Conservation (phyloP, 2,113 vertebrate species). For the Tonatia bakeri region DNA sequence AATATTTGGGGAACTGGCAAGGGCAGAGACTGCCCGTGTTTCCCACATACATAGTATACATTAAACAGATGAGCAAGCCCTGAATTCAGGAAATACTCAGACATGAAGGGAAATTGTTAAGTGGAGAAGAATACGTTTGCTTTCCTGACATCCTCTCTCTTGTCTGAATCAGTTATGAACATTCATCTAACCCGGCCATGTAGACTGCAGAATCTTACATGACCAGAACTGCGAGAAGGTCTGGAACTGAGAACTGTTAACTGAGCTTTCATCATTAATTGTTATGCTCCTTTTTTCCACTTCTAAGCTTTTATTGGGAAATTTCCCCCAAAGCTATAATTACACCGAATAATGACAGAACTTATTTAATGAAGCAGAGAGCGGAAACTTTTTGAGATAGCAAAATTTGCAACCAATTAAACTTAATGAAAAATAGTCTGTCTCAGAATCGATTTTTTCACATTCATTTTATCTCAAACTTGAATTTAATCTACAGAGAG, state of each 20-base stretch:
- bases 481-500: constrained; percentile 56
- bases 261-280: constrained; percentile 57
- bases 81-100: constrained; percentile 42
- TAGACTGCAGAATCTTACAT: background rate
- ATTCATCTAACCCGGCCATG: background rate
- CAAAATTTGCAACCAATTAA: constrained; percentile 60
- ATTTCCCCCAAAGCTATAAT: constrained; percentile 62
- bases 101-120: constrained; percentile 14
- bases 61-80: background rate
- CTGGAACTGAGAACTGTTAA: constrained; percentile 44
- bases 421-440: constrained; percentile 59
- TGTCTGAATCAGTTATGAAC: constrained; percentile 35
- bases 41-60: background rate
- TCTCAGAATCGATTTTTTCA: constrained; percentile 41
- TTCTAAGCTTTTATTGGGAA: constrained; percentile 46
- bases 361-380: constrained; percentile 54
- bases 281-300: background rate
- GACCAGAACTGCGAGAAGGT: background rate
- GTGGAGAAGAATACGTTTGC: background rate
- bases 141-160: constrained; percentile 4
- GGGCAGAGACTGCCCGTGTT: background rate
- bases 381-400: constrained; percentile 62
- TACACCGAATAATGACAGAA: constrained; percentile 58
- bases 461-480: constrained; percentile 39
- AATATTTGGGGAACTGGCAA: background rate